Base-by-base conservation (phyloP, 2,113 vertebrate genomes). In the Emydocephalus ijimae region DNA sequence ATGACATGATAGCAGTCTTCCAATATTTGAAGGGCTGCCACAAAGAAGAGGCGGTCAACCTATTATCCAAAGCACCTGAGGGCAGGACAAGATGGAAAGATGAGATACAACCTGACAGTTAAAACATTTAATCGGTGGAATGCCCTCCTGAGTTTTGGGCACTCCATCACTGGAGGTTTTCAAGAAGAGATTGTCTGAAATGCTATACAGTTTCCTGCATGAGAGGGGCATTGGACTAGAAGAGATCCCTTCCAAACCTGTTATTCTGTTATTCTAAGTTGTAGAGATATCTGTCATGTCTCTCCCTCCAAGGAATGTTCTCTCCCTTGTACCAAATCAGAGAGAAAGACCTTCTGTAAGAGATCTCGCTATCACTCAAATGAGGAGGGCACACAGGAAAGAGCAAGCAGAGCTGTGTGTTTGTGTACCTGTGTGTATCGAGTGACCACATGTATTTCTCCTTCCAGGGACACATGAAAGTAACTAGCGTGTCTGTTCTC, bases 311-410 rank as follows among this genome's bases (percentile, higher is more conserved):
- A 55, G 12, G 4, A 3, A 29, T 50, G 74, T 89, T 23, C 87
- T 91, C 6, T 87, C 43, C 93, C 91, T 81, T 92, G 52, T 34
- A 86, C 87, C 15, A 90, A 96, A 95, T n/a, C 34, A 24, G 93
- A 48, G 50, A 52, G 85, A 24, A 29, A 88, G 14, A 92, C 39
- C 88, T 87, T 91, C 0, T 4, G 0, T 90, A 90, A 54, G 34
- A 91, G 94, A 26, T 1, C 23, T 90, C 23, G 90, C n/a, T 18
- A 89, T 64, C 56, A 24, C 94, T 92, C 2, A 88, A 64, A 94
- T 91, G 94, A 48, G 26, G 92, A 74, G 85, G 89, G 56, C 56
- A 26, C 18, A 81, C 20, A 8, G 50, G 85, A 88, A 93, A 23
- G 4, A 14, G 10, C 9, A n/a, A 50, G 20, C 88, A 23, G 34